Conservation (phyloP, 2,888 invertebrate species). For the Tetranychus truncatus region DNA sequence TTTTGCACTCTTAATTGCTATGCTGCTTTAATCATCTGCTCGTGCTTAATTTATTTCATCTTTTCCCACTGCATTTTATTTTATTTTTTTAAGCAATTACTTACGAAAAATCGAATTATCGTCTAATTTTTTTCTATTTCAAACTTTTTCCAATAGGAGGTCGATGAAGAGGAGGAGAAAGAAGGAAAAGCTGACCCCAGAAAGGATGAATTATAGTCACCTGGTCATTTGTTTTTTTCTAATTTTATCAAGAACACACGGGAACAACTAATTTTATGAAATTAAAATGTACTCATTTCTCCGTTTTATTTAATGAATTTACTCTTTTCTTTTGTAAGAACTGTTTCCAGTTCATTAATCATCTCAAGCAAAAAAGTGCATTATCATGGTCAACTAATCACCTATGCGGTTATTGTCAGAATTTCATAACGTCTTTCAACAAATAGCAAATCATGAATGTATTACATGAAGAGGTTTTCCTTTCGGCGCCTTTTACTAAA, state of each 20-base stretch:
- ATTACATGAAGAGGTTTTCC: too few species aligned
- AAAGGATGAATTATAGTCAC: constrained; percentile 26
- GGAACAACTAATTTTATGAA: not conserved
- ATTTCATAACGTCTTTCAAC: too few species aligned
- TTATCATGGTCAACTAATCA: too few species aligned
- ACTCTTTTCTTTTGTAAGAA: not conserved
- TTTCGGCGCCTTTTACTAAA: too few species aligned
- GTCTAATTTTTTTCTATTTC: not conserved
- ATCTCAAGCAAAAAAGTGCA: too few species aligned
- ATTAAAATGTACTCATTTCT: not conserved
- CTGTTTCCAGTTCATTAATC: not conserved
- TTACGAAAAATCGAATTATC: not conserved
- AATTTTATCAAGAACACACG: not conserved
- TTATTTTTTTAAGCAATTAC: not conserved
- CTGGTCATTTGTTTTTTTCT: not conserved
- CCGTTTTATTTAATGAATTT: not conserved
- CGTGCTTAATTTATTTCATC: not conserved
- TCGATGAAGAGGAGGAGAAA: constrained; percentile 26
- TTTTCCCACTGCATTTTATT: not conserved
- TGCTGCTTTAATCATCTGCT: not conserved
- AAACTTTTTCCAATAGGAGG: constrained; percentile 21
- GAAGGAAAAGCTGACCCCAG: constrained; percentile 23
- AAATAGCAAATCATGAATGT: too few species aligned
- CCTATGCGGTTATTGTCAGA: too few species aligned
- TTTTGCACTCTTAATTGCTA: not conserved